Base-by-base conservation (phyloP, 1,140 invertebrate species). In the Copidosoma floridanum region DNA sequence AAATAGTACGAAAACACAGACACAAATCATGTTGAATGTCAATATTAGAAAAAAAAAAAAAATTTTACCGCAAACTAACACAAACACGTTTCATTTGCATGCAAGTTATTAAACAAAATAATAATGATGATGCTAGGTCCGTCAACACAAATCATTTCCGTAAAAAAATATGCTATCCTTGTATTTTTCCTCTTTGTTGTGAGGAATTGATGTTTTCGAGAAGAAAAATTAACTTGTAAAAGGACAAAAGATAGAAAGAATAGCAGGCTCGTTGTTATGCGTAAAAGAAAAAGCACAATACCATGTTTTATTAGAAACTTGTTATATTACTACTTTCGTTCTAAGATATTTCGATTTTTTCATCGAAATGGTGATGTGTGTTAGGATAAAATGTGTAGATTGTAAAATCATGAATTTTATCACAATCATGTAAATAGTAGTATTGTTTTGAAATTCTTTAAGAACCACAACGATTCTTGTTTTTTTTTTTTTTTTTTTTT, bases 161-260 rank as follows among this genome's bases (percentile, higher is more conserved):
- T 11, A 21, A 21, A 44, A n/a, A n/a, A n/a, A n/a, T n/a, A n/a
- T n/a, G n/a, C n/a, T 2, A 44, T 11, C 48, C 18, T 43, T 16
- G 35, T 55, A 48, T 47, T 47, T 48, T 41, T 18, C 26, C 51
- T 24, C 40, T 54, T 54, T 46, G 11, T 41, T 61, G 47, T 23
- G 20, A 55, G 58, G 44, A 50, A 61, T 48, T 61, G 52, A 61
- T 40, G 44, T 55, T 48, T 61, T 48, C 14, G n/a, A n/a, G n/a
- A n/a, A n/a, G n/a, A n/a, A n/a, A n/a, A n/a, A n/a, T n/a, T n/a
- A n/a, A n/a, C n/a, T n/a, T n/a, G n/a, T n/a, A n/a, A n/a, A n/a
- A n/a, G n/a, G n/a, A n/a, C n/a, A n/a, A n/a, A n/a, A n/a, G n/a
- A n/a, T n/a, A n/a, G n/a, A n/a, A n/a, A 50, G 27, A 14, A 43